phyloP scores from a whole-genome alignment of 2,797 vertebrate species.

The Rhadinocentrus ornatus region DNA sequence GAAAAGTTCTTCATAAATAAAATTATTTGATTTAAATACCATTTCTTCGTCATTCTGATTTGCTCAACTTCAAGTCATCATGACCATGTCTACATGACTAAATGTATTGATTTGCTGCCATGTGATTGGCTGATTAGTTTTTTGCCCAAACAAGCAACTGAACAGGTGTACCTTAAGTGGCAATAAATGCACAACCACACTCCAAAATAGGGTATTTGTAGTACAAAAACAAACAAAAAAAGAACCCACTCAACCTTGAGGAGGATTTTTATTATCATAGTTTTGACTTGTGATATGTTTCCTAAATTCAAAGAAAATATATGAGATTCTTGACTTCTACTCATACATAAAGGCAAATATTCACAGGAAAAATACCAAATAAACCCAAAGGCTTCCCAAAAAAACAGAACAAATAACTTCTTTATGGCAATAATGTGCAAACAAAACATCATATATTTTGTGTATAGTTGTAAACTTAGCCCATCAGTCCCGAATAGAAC shows the following conservation, averaged over 20 bases:
- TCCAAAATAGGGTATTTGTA: neutral
- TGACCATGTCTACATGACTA: too few relatives aligned
- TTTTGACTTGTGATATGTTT: slow-evolving; percentile 28
- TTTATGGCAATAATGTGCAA: slow-evolving; percentile 24
- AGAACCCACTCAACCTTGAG: neutral
- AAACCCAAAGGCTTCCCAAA: neutral
- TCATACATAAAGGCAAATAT: slow-evolving; percentile 10
- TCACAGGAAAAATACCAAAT: slow-evolving; percentile 18
- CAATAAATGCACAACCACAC: too few relatives aligned
- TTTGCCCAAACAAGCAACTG: neutral
- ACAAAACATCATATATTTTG: slow-evolving; percentile 31
- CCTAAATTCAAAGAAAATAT: slow-evolving; percentile 28
- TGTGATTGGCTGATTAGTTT: too few relatives aligned
- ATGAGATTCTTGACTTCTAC: slow-evolving; percentile 11
- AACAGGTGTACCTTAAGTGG: neutral
- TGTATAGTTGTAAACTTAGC: slow-evolving; percentile 35
- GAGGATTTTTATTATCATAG: slow-evolving; percentile 44
- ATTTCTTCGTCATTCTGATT: too few relatives aligned
- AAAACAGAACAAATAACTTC: slow-evolving; percentile 35
- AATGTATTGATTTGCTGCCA: too few relatives aligned
- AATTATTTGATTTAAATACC: too few relatives aligned
- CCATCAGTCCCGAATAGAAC: slow-evolving; percentile 6
- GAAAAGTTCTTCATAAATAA: too few relatives aligned
- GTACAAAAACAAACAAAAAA: neutral
- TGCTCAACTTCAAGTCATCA: too few relatives aligned